Conservation (phyloP, 2,797 vertebrate genomes). For the Notoglanidium macrostoma region DNA sequence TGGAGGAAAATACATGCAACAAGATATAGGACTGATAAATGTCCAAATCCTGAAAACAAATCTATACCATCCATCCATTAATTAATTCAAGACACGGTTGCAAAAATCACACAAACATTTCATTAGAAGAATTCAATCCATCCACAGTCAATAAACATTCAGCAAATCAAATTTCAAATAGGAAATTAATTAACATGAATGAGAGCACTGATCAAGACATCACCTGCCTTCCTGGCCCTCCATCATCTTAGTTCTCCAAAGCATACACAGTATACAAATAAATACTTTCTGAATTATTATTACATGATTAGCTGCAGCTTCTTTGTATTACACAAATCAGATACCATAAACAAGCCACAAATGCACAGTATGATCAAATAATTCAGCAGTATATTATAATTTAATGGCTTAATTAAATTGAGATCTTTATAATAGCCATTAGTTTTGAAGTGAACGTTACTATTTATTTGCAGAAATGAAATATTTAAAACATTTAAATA, state of each 20-base stretch:
- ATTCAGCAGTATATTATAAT: background rate
- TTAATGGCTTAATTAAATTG: slow-evolving; percentile 28
- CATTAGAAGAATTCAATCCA: slow-evolving; percentile 7
- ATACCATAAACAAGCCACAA: slow-evolving; percentile 18
- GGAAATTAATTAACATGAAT: background rate
- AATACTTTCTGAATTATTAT: slow-evolving; percentile 55
- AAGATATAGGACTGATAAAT: background rate
- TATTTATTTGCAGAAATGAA: slow-evolving; percentile 41
- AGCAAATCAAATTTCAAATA: background rate
- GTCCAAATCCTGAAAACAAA: background rate
- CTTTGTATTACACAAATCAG: slow-evolving; percentile 17
- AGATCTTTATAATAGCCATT: slow-evolving; percentile 34
- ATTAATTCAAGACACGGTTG: background rate
- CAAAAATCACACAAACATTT: background rate
- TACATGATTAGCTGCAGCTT: slow-evolving; percentile 25
- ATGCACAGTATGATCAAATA: background rate
- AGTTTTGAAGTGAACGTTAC: slow-evolving; percentile 36
- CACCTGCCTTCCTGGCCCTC: slow-evolving; percentile 29
- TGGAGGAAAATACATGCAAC: background rate
- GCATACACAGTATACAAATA: slow-evolving; percentile 76
- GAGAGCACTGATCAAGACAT: slow-evolving; percentile 23
- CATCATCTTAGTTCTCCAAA: slow-evolving; percentile 40
- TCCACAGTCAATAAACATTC: background rate
- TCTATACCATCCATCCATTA: background rate
- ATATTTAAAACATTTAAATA: slow-evolving; percentile 30